Evolutionary conservation across 1,140 invertebrate species (phyloP), one percentile per base, ranked within the genome.

Genomic region (Frieseomelitta varia): DNA sequence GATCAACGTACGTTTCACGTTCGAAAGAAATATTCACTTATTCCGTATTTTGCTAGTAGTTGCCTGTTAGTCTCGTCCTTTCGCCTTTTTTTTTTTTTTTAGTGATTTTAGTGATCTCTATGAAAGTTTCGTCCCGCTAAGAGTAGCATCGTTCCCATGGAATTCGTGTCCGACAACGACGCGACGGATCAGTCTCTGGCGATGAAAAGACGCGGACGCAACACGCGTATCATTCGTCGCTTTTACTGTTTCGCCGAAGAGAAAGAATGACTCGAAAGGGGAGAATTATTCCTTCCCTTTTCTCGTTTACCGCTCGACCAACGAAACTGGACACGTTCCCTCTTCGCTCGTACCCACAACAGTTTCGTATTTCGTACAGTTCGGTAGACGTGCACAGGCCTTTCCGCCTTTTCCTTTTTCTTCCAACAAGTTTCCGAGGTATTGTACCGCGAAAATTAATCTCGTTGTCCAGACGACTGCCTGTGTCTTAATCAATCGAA

Each of bases 1-100:
- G 17, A 87, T 34, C 80, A 83, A 39, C 75, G 86, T 87, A 87
- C 75, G 85, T 87, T 10, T 87, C 79, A 79, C 63, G 53, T 53
- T 47, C 34, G 67, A 87, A 84, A 79, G 73, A 87, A 84, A 82
- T 30, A 58, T 47, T 47, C 8, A 47, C 39, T 6, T 8, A 39
- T 39, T 61, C n/a, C 79, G 17, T 76, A 85, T 85, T 85, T 55
- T 51, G 34, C 8, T 76, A 34, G 69, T 84, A 87, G 85, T 24
- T 83, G 30, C 51, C 56, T 65, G 39, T 79, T 30, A 73, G 30
- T 21, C 55, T 21, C 55, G 27, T 53, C 17, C 17, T 19, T 75
- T 12, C 72, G 80, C 27, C 17, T 72, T 2, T 30, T 30, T 21
- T 51, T 10, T 72, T 2, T 30, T 30, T 21, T 51, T 10, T 39